phyloP scores from a whole-genome alignment of 2,888 invertebrate genomes.

The Amiota minor region DNA sequence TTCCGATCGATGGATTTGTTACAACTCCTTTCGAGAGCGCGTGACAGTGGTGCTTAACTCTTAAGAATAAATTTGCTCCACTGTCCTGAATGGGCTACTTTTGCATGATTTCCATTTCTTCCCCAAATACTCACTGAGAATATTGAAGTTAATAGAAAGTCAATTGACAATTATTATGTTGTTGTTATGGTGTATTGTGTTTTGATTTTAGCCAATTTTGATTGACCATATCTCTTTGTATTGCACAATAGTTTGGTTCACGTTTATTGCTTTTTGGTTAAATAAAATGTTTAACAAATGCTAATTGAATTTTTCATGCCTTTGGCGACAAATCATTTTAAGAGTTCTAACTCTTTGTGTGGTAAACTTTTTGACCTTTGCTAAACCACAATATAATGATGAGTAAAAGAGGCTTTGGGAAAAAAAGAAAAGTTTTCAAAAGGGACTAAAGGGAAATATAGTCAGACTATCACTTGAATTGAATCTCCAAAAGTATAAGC shows the following conservation, averaged over 20 bases:
- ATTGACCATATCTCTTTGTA: conserved; percentile 47
- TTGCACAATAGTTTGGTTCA: conserved; percentile 26
- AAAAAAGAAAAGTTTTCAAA: too few species aligned
- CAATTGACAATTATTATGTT: conserved; percentile 68
- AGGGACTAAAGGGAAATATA: too few species aligned
- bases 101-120: conserved; percentile 28
- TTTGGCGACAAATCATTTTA: conserved; percentile 64
- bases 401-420: too few species aligned
- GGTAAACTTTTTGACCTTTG: conserved; percentile 29
- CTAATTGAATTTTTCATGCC: conserved; percentile 66
- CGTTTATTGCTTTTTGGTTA: conserved; percentile 45
- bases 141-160: conserved; percentile 55
- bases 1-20: not conserved
- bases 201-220: conserved; percentile 45
- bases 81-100: conserved; percentile 8
- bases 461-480: too few species aligned
- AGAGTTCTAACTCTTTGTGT: conserved; percentile 50
- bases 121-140: conserved; percentile 22
- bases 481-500: too few species aligned
- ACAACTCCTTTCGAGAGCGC: not conserved
- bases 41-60: not conserved
- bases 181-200: conserved; percentile 44
- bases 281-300: conserved; percentile 65
- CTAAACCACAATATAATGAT: not conserved
- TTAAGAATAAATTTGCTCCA: not conserved